A percentile compares a stretch with the other conserved stretches of the same genome.
phyloP scores from a whole-genome alignment of 2,113 vertebrate species.

The Catagonus wagneri region DNA sequence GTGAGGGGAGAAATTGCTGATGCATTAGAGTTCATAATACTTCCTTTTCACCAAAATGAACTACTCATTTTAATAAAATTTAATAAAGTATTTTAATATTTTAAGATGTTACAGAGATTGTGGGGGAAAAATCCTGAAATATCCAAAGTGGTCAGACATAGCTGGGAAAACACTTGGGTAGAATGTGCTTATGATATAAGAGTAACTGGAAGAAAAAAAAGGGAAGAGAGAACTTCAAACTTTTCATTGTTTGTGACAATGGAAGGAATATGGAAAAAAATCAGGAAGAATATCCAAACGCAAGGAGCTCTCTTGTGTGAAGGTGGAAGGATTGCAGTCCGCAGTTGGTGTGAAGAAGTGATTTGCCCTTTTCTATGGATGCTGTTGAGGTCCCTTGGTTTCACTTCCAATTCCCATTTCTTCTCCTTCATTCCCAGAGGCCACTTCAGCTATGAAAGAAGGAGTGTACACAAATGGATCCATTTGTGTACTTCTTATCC shows the following conservation, averaged over 20 bases:
- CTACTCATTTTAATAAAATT: neutral
- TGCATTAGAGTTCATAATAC: constrained; percentile 7
- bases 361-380: neutral
- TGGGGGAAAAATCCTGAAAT: neutral
- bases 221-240: too few relatives aligned
- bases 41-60: constrained; percentile 37
- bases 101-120: constrained; percentile 20
- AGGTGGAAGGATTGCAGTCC: too few relatives aligned
- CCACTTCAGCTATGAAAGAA: neutral
- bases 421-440: neutral
- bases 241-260: neutral
- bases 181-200: neutral
- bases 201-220: neutral
- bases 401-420: neutral
- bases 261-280: neutral
- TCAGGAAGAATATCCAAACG: neutral
- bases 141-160: neutral
- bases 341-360: fast-evolving
- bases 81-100: neutral
- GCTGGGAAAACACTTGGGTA: neutral
- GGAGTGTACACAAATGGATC: too few relatives aligned
- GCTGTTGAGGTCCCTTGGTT: neutral
- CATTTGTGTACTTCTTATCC: neutral
- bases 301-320: neutral
- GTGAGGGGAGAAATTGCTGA: neutral